Evolutionary conservation across 2,888 invertebrate species (phyloP), one percentile per base, ranked within the genome.

Genomic region (Lasioglossum lativentre): DNA sequence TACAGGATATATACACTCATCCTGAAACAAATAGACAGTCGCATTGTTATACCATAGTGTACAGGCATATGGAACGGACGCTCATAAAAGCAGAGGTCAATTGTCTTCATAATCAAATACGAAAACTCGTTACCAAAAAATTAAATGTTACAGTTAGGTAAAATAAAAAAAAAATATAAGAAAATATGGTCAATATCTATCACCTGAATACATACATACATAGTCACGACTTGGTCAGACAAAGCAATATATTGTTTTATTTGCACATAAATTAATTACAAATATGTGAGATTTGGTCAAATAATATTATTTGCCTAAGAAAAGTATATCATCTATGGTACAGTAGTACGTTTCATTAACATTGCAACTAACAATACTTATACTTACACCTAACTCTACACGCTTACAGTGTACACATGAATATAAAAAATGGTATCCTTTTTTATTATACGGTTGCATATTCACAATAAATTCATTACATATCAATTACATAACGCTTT

Each of bases 61-160:
- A 99, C 94, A 96, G 99, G 76, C 99, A 99, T 94, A 97, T 99
- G 97, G 98, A 99, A 93, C 97, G 97, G 87, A 98, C 98, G 0
- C 96, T 99, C 63, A 98, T 97, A 0, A 98, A 99, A 94, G 96
- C 96, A 0, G 99, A 99, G 96, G 99, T 98, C 0, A 98, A 98
- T 95, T 92, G 95, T 74, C 95, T 99, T n/a, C 99, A 99, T 93
- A 96, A 96, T 89, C 95, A 96, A 91, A 98, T 99, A 85, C 97
- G 96, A 89, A 95, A 96, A 23, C 95, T 96, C 19, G 96, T 96
- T 3, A 90, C 86, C 38, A 68, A 79, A 6, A 87, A 88, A 76
- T 88, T 94, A 30, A 86, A 91, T 45, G 90, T 94, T 79, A 78
- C 42, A 40, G 8, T 92, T 42, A 90, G 94, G 86, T 92, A 83